A percentile compares a stretch with the other conserved stretches of the same genome.
phyloP scores from a whole-genome alignment of 2,888 invertebrate species.

The Pseudeuparius sepicola region DNA sequence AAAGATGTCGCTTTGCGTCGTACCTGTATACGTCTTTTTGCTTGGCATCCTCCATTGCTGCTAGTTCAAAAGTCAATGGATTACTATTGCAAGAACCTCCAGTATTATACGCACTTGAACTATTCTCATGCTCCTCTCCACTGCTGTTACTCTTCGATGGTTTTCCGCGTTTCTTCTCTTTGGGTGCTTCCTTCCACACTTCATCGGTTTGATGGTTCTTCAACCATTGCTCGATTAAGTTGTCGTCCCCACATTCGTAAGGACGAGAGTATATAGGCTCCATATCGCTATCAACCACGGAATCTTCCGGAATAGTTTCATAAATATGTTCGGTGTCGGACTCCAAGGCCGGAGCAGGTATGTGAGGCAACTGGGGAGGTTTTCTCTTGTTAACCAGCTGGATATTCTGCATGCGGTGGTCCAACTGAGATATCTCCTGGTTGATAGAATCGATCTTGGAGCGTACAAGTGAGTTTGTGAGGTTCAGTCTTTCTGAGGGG shows the following conservation, averaged over 20 bases:
- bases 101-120: constrained; percentile 65
- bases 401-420: constrained; percentile 50
- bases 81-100: constrained; percentile 66
- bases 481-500: constrained; percentile 31
- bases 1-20: constrained; percentile 1
- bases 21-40: constrained; percentile 34
- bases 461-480: constrained; percentile 34
- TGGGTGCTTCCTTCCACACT: constrained; percentile 18
- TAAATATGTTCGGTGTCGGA: constrained; percentile 54
- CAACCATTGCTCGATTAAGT: constrained; percentile 33
- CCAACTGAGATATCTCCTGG: constrained; percentile 45
- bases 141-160: constrained; percentile 38
- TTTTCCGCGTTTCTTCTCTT: constrained; percentile 27
- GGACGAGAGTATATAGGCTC: constrained; percentile 56
- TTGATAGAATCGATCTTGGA: constrained; percentile 40
- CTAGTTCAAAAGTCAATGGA: constrained; percentile 45
- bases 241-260: constrained; percentile 41
- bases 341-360: constrained; percentile 34
- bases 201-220: constrained; percentile 28
- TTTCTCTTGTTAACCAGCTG: constrained; percentile 40
- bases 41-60: constrained; percentile 38
- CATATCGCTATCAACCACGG: constrained; percentile 41
- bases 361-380: constrained; percentile 32
- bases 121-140: constrained; percentile 50
- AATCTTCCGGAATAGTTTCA: constrained; percentile 51